Conservation (phyloP, 2,888 invertebrate species). For the Hanleya hanleyi region DNA sequence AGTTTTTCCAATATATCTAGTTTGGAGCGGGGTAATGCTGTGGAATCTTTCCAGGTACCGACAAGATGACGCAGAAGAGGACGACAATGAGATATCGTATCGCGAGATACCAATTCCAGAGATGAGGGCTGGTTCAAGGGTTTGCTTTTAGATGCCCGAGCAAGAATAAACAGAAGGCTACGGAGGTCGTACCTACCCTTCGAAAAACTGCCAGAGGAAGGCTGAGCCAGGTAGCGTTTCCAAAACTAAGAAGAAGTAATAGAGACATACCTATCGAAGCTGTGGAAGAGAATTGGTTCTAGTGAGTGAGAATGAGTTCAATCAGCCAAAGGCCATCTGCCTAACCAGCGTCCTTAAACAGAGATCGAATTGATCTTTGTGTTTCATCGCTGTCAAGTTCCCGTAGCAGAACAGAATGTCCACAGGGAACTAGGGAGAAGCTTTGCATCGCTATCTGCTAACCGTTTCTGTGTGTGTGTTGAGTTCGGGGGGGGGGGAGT, state of each 20-base stretch:
- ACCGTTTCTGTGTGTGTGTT: too few species aligned
- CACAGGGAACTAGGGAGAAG: not conserved
- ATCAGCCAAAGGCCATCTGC: not conserved
- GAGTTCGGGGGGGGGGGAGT: too few species aligned
- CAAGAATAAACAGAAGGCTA: not conserved
- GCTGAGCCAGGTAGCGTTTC: not conserved
- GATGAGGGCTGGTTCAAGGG: conserved; percentile 1
- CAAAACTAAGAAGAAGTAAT: not conserved
- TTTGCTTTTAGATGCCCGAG: not conserved
- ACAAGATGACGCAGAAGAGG: not conserved
- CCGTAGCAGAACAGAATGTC: not conserved
- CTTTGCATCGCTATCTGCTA: not conserved
- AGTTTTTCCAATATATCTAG: not conserved
- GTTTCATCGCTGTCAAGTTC: not conserved
- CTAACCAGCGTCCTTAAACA: not conserved
- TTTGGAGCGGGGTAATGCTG: not conserved
- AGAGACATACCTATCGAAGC: too few species aligned
- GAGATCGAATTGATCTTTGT: not conserved
- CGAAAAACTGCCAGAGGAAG: not conserved
- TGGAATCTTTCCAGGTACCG: not conserved
- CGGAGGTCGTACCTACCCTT: not conserved
- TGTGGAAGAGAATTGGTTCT: too few species aligned
- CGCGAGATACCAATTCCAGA: not conserved
- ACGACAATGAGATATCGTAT: not conserved
- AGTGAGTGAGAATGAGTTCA: not conserved